phyloP scores from a whole-genome alignment of 2,113 vertebrate species.

The Pseudopipra pipra region DNA sequence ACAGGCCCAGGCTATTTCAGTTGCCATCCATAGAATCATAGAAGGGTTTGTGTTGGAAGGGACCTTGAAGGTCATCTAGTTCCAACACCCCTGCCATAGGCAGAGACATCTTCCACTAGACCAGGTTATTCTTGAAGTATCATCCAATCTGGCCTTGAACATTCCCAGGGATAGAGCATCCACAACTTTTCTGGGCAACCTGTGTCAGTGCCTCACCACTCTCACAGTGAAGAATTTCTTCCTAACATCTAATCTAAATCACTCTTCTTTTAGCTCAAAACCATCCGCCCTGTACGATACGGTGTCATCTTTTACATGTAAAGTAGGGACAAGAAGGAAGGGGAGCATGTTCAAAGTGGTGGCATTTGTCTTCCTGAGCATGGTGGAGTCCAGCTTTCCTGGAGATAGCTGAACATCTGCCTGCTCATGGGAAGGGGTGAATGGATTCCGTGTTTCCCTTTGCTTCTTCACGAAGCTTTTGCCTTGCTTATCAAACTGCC shows the following conservation, averaged over 20 bases:
- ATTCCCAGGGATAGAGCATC: not conserved
- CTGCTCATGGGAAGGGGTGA: not conserved
- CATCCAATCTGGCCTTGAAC: not conserved
- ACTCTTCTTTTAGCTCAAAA: not conserved
- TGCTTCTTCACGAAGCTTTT: too few relatives aligned
- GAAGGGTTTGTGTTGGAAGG: not conserved
- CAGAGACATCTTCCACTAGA: not conserved
- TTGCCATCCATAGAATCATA: not conserved
- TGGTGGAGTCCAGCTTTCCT: not conserved
- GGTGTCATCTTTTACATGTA: rapidly evolving
- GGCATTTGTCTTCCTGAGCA: rapidly evolving
- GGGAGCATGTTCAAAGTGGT: not conserved
- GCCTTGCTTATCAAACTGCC: not conserved
- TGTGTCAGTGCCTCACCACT: not conserved
- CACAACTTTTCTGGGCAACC: not conserved
- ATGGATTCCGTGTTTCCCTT: not conserved
- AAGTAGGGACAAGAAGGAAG: not conserved
- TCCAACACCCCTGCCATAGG: rapidly evolving
- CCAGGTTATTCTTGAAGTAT: not conserved
- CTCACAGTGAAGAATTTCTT: not conserved
- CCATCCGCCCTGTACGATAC: rapidly evolving
- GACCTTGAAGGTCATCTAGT: not conserved
- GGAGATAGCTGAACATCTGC: not conserved
- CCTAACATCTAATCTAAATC: not conserved
- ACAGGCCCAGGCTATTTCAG: not conserved